phyloP scores from a whole-genome alignment of 2,113 vertebrate genomes.

The Willisornis vidua region DNA sequence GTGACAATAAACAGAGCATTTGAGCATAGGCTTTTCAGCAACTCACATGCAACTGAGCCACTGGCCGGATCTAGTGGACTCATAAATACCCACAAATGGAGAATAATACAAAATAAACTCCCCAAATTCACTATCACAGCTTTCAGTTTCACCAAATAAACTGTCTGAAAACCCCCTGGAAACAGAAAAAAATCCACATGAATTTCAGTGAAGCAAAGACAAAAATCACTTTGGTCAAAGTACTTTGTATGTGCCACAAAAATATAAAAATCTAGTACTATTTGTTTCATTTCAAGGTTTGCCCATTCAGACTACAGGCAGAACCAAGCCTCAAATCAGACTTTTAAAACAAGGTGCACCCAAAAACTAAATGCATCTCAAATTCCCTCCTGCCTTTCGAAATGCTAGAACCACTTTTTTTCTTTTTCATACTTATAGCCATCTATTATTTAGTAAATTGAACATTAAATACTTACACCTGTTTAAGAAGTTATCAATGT shows the following conservation, averaged over 20 bases:
- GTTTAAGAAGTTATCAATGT: slow-evolving; percentile 99
- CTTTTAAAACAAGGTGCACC: not conserved
- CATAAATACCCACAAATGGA: not conserved
- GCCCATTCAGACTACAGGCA: not conserved
- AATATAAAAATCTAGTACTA: not conserved
- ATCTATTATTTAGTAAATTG: not conserved
- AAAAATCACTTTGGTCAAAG: not conserved
- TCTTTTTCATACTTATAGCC: not conserved
- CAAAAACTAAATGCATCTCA: not conserved
- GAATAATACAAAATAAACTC: not conserved
- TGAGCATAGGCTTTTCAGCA: not conserved
- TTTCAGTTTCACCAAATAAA: not conserved
- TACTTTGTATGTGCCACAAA: not conserved
- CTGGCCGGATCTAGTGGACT: not conserved
- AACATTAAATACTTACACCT: slow-evolving; percentile 91
- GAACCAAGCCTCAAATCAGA: not conserved
- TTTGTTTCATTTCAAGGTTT: not conserved
- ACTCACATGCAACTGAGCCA: accelerated
- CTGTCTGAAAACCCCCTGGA: not conserved
- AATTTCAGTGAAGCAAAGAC: not conserved
- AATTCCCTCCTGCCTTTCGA: not conserved
- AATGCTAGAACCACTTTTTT: not conserved
- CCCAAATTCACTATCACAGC: not conserved
- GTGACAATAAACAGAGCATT: not conserved
- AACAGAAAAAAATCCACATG: not conserved